Evolutionary conservation across 2,888 invertebrate genomes (phyloP).

Genomic region (Brenthis hecate): DNA sequence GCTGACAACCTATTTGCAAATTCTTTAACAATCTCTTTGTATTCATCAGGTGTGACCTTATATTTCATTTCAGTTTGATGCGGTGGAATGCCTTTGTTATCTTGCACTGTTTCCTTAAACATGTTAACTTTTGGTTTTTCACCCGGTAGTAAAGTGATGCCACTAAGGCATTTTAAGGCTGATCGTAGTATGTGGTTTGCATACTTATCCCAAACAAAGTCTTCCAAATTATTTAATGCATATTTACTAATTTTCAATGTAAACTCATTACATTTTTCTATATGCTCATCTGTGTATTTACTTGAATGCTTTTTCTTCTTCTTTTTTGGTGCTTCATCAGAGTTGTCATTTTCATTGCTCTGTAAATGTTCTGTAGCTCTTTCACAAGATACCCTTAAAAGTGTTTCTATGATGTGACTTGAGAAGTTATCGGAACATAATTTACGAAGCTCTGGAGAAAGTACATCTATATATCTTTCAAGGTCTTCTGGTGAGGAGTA

Average conservation of each 20-base stretch:
- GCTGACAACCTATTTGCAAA: conserved; percentile 84
- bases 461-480: conserved; percentile 83
- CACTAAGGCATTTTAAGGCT: conserved; percentile 86
- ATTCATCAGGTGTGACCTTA: conserved; percentile 81
- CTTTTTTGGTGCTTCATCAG: conserved; percentile 56
- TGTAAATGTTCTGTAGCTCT: conserved; percentile 73
- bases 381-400: conserved; percentile 81
- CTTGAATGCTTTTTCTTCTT: conserved; percentile 51
- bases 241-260: conserved; percentile 88
- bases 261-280: conserved; percentile 83
- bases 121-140: conserved; percentile 71
- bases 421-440: conserved; percentile 89
- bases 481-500: conserved; percentile 84
- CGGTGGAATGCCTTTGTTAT: conserved; percentile 64
- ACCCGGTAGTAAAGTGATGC: conserved; percentile 81
- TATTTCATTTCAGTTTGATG: conserved; percentile 69
- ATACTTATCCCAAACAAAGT: conserved; percentile 89
- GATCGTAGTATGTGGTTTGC: conserved; percentile 90
- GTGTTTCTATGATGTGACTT: conserved; percentile 89
- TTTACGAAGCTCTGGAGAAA: conserved; percentile 85
- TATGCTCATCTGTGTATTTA: conserved; percentile 71
- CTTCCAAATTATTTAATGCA: conserved; percentile 91
- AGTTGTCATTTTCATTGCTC: conserved; percentile 43
- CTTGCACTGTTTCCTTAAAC: conserved; percentile 54
- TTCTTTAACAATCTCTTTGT: conserved; percentile 84